Evolutionary conservation across 2,797 vertebrate species (phyloP), one percentile per base, ranked within the genome.

Genomic region (Anguilla pacifica): DNA sequence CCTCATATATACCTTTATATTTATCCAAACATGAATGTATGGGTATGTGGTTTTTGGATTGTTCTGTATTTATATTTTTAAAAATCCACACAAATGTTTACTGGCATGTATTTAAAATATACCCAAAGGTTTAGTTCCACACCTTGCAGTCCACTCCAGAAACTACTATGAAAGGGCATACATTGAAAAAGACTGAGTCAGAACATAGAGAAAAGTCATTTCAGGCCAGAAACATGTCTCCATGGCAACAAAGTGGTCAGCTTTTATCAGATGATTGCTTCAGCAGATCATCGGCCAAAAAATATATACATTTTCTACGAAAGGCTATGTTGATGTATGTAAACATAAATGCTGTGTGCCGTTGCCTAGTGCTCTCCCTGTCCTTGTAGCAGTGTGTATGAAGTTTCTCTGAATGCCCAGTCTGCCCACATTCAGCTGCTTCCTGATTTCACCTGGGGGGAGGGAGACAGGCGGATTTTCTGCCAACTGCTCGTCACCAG

Each of bases 401-500:
- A 39, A 15, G 28, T 35, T 46, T 19, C 17, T 43, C 39, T 43
- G 39, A 43, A 43, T 43, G 39, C 39, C 39, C 39, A 43, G 51
- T 31, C 79, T 9, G 6, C 19, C 22, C 6, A n/a, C 46, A 19
- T 51, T 46, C 22, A 49, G 79, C 39, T 10, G 31, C 74, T 39
- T 77, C 31, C 31, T 39, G 74, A 19, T 22, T 25, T 82, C 19
- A 82, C 79, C 22, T 25, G 46, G 9, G 2, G 19, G 13, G 9
- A 6, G 19, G 13, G 19, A 51, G 74, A 43, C 17, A 43, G 15
- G 17, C 2, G 3, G 17, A 39, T 43, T 67, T n/a, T 67, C 64
- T n/a, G 64, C 64, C 25, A n/a, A 67, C 74, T 19, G 74, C 74
- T 31, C 35, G 70, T 74, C 70, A 74, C 61, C 61, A 72, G 67